A percentile compares a stretch with the other conserved stretches of the same genome.
These are phyloP conservation scores for Cariama cristata DNA, from an alignment of 2,113 vertebrate species.

Conservation along the genomic window DNA sequence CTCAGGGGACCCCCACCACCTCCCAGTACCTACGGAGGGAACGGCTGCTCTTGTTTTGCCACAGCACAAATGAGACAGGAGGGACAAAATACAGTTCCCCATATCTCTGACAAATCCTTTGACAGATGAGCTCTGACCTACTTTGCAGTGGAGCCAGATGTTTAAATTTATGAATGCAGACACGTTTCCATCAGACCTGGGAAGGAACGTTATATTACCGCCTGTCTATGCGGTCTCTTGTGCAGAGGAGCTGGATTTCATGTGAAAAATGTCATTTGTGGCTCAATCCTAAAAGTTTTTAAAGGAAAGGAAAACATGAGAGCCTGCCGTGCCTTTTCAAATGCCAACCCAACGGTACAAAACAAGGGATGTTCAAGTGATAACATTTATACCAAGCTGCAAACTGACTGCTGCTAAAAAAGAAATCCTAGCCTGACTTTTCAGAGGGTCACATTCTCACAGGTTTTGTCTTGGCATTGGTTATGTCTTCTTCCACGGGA, in stretches of 20 bases:
- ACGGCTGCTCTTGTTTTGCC: background rate
- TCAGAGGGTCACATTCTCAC: background rate
- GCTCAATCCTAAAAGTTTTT: background rate
- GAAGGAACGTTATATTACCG: background rate
- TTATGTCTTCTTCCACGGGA: background rate
- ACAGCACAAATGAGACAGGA: background rate
- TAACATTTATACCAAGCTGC: background rate
- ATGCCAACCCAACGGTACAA: background rate
- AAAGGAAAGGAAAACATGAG: constrained; percentile 31
- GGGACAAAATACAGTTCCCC: background rate
- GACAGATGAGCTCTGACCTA: constrained; percentile 21
- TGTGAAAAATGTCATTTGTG: background rate
- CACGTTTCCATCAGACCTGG: background rate
- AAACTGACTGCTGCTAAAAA: background rate
- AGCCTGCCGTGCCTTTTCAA: background rate
- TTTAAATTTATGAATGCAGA: constrained; percentile 24
- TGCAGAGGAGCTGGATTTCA: background rate
- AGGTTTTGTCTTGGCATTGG: background rate
- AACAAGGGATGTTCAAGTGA: background rate
- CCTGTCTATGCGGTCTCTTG: background rate
- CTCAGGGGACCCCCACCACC: background rate
- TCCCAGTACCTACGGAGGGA: background rate
- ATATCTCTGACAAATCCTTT: constrained; percentile 14
- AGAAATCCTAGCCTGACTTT: background rate
- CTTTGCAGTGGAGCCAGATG: constrained; percentile 10